Evolutionary conservation across 1,140 invertebrate species (phyloP).

Genomic region (Sinonovacula constricta): DNA sequence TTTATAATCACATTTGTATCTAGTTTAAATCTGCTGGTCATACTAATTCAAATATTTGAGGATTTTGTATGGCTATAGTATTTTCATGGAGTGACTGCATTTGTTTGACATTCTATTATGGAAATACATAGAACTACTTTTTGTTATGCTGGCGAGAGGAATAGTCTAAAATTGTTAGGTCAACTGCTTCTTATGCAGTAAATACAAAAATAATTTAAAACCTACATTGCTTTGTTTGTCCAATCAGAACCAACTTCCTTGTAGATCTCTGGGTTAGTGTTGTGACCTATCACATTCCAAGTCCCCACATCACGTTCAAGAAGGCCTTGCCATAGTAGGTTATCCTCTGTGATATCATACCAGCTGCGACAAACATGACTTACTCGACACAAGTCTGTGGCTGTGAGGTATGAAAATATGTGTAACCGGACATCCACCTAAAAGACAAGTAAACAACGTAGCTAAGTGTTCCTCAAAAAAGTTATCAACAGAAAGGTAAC

Average conservation of each 20-base stretch:
- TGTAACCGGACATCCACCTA: constrained; percentile 67
- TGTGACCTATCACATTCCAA: constrained; percentile 69
- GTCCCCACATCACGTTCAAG: constrained; percentile 57
- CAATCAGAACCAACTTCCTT: constrained; percentile 71
- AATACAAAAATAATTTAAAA: too few relatives aligned
- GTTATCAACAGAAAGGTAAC: background rate
- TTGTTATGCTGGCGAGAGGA: too few relatives aligned
- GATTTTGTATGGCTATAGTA: too few relatives aligned
- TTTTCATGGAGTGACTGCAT: too few relatives aligned
- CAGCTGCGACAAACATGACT: constrained; percentile 65
- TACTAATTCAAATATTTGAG: too few relatives aligned
- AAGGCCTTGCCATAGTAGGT: constrained; percentile 63
- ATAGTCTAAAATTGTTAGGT: too few relatives aligned
- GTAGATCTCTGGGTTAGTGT: constrained; percentile 69
- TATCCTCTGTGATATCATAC: constrained; percentile 66
- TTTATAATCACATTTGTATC: too few relatives aligned
- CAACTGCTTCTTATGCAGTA: too few relatives aligned
- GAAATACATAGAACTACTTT: too few relatives aligned
- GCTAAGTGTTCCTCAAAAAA: background rate
- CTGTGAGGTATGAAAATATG: constrained; percentile 70
- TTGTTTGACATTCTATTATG: too few relatives aligned
- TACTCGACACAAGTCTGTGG: constrained; percentile 61
- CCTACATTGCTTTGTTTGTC: constrained; percentile 74
- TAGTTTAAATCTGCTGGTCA: too few relatives aligned
- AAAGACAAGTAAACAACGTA: constrained; percentile 35